Base-by-base conservation (phyloP, 2,888 invertebrate genomes). In the Aleiodes alternator region DNA sequence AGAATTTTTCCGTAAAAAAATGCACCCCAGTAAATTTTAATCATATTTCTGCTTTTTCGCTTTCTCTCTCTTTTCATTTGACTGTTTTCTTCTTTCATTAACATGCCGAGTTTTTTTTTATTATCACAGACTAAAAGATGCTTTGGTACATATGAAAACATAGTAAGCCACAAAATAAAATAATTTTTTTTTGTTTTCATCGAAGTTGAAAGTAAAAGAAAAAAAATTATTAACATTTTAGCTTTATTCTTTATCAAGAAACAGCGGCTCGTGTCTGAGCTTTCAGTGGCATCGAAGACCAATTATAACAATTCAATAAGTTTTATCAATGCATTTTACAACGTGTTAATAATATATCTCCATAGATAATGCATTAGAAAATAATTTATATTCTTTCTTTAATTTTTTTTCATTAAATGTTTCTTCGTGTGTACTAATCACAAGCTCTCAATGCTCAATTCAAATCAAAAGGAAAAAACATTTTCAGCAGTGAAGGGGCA, bases 111-210 rank as follows among this genome's bases (percentile, higher is more conserved):
- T 43, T 34, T 14, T 64, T 43, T 43, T 34, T 14, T 64, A 6
- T 85, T 89, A 89, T 89, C 89, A 89, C 89, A 89, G 89, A 88
- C 87, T 89, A 88, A 88, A 88, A 88, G 87, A 89, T 89, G 88
- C 89, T 89, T 89, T 89, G 89, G 89, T 89, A 74, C 31, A 59
- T 4, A 74, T 59, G 43, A 14, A 50, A 48, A 68, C 68, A 9
- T 12, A 55, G n/a, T 69, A 59, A 59, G 50, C 29, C 61, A 50
- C 53, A n/a, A 61, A 59, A 55, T 71, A 51, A 73, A 59, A 71
- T 50, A 66, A 29, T 31, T 23, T 59, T 34, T 34, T 73, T 66
- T 31, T 34, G 34, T 34, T 69, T 73, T 66, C 14, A 50, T 64
- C n/a, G 14, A 48, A 56, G 74, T 34, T 29, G 55, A 29, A 70